Base-by-base conservation (phyloP, 2,888 invertebrate genomes). In the Lepetodrilus schrolli region DNA sequence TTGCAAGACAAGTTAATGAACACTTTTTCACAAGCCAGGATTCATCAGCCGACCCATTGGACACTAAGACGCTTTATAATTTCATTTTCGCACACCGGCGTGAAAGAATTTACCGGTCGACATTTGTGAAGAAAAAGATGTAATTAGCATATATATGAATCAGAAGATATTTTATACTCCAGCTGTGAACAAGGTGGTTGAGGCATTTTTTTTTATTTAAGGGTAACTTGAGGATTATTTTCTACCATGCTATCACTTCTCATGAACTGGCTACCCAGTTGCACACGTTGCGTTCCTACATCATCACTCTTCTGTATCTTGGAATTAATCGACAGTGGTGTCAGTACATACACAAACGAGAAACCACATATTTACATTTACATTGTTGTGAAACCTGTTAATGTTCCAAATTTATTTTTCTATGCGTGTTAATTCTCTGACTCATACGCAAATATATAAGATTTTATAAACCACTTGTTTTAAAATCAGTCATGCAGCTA, bases 111-210 rank as follows among this genome's bases (percentile, higher is more conserved):
- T 66, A 66, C 66, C 26, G 38, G 66, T 20, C 38, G 37, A 43
- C 66, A 66, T 66, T 66, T 43, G 58, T 58, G 34, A 58, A 58
- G 58, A 58, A 58, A 58, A 58, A 58, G 58, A 58, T 58, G n/a
- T 34, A 58, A 58, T 58, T 58, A 58, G 58, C 58, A 58, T 58
- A 58, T 58, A 58, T 58, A 58, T 58, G 58, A 34, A 58, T 58
- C 58, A 58, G 58, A 26, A 30, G 58, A 58, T 58, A 58, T 58
- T 58, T 58, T 58, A 58, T 17, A 17, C 26, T 30, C 58, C 58
- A 26, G 58, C 58, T 58, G 58, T 30, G 58, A 58, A 26, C 17
- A 17, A 58, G 58, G n/a, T 34, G 17, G 58, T 48, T 58, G 58
- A 26, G 30, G 30, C 26, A 26, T 58, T n/a, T 34, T 34, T 34